Evolutionary conservation across 53 echinoderm and acorn worm species (phyloP).

Genomic region (Holothuria scabra): DNA sequence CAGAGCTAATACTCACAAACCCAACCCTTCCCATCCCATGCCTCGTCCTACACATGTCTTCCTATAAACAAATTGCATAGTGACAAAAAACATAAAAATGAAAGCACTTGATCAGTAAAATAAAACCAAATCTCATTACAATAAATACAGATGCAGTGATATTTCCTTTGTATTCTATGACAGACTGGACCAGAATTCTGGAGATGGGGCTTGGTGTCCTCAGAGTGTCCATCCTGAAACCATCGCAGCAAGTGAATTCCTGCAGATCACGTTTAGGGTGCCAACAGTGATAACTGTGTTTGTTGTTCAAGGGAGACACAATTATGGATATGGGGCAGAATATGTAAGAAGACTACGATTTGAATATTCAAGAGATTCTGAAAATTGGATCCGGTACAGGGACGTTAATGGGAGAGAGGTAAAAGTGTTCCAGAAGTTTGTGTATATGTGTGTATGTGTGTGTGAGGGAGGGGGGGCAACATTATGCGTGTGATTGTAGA

Average conservation of each 20-base stretch:
- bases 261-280: conserved; percentile 82
- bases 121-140: too few species aligned
- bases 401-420: conserved; percentile 63
- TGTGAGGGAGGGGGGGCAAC: too few species aligned
- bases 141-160: too few species aligned
- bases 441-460: background rate
- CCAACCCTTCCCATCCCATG: too few species aligned
- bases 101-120: too few species aligned
- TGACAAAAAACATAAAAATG: too few species aligned
- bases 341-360: conserved; percentile 69
- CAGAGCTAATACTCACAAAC: too few species aligned
- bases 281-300: conserved; percentile 78
- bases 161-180: too few species aligned
- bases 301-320: conserved; percentile 85
- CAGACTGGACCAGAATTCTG: conserved; percentile 65
- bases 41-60: too few species aligned
- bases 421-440: background rate
- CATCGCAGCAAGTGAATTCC: conserved; percentile 75
- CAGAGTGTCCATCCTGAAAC: conserved; percentile 65
- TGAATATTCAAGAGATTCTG: conserved; percentile 74
- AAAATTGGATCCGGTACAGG: conserved; percentile 66
- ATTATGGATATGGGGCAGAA: conserved; percentile 74
- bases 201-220: conserved; percentile 94
- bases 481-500: too few species aligned
- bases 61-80: too few species aligned